Conservation (phyloP, 92 coral and sea anemone species). For the Diadumene lineata region DNA sequence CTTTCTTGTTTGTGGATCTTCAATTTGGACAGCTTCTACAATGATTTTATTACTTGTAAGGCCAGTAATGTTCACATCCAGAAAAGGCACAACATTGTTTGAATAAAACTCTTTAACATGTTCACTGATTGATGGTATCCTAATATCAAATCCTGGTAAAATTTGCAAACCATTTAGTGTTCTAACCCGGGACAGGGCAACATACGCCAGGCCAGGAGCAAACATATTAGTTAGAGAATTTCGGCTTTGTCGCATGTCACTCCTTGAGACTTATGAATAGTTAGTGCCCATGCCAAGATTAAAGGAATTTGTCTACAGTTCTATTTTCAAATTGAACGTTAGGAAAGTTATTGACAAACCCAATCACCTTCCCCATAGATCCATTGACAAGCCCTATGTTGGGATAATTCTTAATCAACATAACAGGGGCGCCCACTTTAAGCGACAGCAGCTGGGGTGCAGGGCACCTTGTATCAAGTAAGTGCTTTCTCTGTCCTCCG, state of each 20-base stretch:
- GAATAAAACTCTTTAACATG: too few species aligned
- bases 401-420: constrained; percentile 3
- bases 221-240: background rate
- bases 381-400: constrained; percentile 24
- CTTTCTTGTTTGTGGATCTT: too few species aligned
- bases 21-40: too few species aligned
- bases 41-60: too few species aligned
- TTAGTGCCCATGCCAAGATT: constrained; percentile 22
- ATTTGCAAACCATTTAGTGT: constrained; percentile 38
- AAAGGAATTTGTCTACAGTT: constrained; percentile 16
- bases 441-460: background rate
- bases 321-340: constrained; percentile 38
- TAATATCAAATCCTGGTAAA: constrained; percentile 33
- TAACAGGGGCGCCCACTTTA: constrained; percentile 16
- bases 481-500: too few species aligned
- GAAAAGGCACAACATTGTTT: too few species aligned
- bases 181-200: constrained; percentile 39
- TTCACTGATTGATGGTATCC: too few species aligned
- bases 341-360: constrained; percentile 44
- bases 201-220: constrained; percentile 51
- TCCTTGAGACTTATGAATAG: constrained; percentile 31
- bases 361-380: constrained; percentile 17
- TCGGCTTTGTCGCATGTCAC: background rate
- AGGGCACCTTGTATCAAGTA: too few species aligned
- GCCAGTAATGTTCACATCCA: too few species aligned